phyloP scores from a whole-genome alignment of 2,888 invertebrate species.

The Creontiades dilutus region DNA sequence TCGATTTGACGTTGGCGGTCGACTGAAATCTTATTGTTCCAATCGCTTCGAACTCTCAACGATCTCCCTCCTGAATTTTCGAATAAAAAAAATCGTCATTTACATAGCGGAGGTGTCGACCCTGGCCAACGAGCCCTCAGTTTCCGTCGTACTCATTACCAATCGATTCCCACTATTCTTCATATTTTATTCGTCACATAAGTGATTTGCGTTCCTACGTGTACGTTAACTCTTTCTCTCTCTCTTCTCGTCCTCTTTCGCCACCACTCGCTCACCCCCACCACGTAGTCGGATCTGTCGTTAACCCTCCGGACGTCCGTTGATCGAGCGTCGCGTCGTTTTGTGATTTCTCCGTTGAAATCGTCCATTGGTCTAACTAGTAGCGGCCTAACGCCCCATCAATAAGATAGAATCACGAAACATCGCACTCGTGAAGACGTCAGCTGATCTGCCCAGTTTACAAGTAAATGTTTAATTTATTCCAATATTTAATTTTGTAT shows the following conservation, averaged over 20 bases:
- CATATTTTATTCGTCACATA: background rate
- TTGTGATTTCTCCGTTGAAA: background rate
- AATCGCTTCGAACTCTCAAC: background rate
- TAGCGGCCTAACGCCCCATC: too few relatives aligned
- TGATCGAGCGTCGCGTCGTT: background rate
- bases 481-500: background rate
- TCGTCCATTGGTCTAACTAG: background rate
- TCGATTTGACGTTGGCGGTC: background rate
- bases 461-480: background rate
- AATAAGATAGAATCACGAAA: background rate
- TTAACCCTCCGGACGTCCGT: background rate
- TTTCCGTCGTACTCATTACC: background rate
- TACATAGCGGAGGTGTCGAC: constrained; percentile 29
- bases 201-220: background rate
- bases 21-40: constrained; percentile 2
- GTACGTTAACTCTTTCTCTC: background rate
- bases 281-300: too few relatives aligned
- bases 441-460: background rate
- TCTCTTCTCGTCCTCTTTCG: background rate
- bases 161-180: background rate
- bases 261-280: background rate
- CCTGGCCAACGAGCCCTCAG: background rate
- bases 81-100: constrained; percentile 56
- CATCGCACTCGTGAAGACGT: background rate
- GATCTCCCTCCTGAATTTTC: too few relatives aligned